These are phyloP conservation scores for Stictocephala bisonia DNA, from an alignment of 2,888 invertebrate species.

Conservation along the genomic window DNA sequence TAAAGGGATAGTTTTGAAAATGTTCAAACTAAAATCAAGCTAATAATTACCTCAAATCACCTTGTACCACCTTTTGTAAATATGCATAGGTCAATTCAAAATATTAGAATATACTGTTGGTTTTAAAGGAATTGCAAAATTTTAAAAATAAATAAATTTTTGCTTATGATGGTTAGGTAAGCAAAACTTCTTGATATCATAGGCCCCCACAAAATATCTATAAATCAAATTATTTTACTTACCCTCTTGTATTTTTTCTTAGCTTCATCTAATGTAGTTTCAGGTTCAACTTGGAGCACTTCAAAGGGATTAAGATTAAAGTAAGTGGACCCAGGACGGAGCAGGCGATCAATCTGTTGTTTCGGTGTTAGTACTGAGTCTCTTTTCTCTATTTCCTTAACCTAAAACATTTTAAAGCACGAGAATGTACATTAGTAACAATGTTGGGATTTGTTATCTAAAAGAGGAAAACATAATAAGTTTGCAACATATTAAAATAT, in stretches of 20 bases:
- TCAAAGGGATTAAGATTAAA: slow-evolving; percentile 98
- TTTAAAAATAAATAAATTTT: too few species aligned
- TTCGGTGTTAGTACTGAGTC: slow-evolving; percentile 96
- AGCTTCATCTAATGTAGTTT: slow-evolving; percentile 88
- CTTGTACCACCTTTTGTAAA: too few species aligned
- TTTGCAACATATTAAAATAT: not conserved
- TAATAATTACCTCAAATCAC: too few species aligned
- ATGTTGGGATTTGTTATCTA: not conserved
- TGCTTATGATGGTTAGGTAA: not conserved
- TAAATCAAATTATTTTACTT: slow-evolving; percentile 60
- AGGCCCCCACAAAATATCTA: not conserved
- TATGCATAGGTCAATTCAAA: too few species aligned
- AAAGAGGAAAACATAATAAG: not conserved
- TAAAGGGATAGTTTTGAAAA: too few species aligned
- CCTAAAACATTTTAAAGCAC: slow-evolving; percentile 70
- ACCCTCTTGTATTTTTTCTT: slow-evolving; percentile 95
- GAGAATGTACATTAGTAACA: not conserved
- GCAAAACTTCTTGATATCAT: not conserved
- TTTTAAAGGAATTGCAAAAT: too few species aligned
- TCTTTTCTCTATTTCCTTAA: slow-evolving; percentile 98
- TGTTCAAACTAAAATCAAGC: too few species aligned
- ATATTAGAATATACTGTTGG: too few species aligned
- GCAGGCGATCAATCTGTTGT: slow-evolving; percentile 96
- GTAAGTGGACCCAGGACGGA: slow-evolving; percentile 97
- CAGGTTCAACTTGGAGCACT: slow-evolving; percentile 92